These are phyloP conservation scores for Chrysochloris asiatica DNA, from an alignment of 2,113 vertebrate genomes.

Conservation along the genomic window DNA sequence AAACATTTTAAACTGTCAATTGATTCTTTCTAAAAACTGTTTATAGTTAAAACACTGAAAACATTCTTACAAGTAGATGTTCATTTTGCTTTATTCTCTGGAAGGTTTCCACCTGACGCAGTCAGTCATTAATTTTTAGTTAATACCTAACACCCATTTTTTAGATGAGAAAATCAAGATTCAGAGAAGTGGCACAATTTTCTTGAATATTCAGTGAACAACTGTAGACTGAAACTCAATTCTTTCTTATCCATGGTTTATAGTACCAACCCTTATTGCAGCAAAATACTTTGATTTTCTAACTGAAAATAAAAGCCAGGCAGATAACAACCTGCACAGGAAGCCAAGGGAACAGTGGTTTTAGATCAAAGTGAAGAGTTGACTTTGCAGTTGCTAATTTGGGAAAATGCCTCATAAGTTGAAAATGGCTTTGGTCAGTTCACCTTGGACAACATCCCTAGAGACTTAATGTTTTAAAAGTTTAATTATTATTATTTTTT, in stretches of 20 bases:
- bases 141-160: no score
- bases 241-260: background rate
- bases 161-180: no score
- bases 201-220: no score
- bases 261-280: background rate
- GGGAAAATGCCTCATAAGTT: background rate
- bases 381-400: background rate
- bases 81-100: no score
- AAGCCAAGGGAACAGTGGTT: background rate
- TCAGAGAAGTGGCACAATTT: no score
- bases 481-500: background rate
- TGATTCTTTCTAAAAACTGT: no score
- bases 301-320: background rate
- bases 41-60: no score
- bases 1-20: no score
- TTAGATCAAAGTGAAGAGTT: background rate
- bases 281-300: constrained; percentile 8
- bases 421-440: background rate
- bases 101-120: no score
- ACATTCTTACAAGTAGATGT: no score
- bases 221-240: no score
- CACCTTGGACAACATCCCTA: background rate
- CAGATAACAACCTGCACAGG: background rate
- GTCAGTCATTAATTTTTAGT: no score
- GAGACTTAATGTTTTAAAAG: background rate